Conservation (phyloP, 2,888 invertebrate species). For the Cenopis cana region DNA sequence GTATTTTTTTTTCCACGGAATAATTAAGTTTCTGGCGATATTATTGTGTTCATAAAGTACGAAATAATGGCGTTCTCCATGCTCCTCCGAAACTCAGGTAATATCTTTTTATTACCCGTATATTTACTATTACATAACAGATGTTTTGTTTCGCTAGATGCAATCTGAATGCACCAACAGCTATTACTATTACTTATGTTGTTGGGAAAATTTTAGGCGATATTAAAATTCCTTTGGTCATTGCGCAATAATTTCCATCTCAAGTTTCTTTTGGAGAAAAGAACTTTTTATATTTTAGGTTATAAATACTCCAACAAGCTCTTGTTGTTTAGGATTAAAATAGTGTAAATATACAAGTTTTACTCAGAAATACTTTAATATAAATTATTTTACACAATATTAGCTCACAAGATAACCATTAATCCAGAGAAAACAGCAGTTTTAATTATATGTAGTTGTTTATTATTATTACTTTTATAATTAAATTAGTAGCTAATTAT, state of each 20-base stretch:
- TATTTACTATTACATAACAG: slow-evolving; percentile 70
- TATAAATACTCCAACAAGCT: not conserved
- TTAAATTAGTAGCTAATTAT: no score
- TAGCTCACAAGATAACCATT: no score
- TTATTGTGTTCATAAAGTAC: slow-evolving; percentile 20
- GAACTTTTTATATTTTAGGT: slow-evolving; percentile 23
- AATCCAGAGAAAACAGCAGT: no score
- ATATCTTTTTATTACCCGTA: slow-evolving; percentile 42
- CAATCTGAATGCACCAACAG: slow-evolving; percentile 7
- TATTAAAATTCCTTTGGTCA: not conserved
- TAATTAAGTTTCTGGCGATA: slow-evolving; percentile 9
- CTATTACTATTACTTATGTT: not conserved
- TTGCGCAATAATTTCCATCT: not conserved
- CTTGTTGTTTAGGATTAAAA: not conserved
- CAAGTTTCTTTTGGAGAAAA: not conserved
- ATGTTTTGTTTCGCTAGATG: slow-evolving; percentile 50
- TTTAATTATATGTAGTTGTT: not conserved
- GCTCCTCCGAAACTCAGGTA: slow-evolving; percentile 76
- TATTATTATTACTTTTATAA: not conserved
- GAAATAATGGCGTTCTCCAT: slow-evolving; percentile 75
- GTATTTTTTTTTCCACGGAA: slow-evolving; percentile 25
- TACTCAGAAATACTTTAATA: no score
- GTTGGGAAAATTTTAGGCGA: not conserved
- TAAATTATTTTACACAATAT: no score
- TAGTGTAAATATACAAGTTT: not conserved